Conservation (phyloP, 2,113 vertebrate species). For the Oreochromis niloticus region DNA sequence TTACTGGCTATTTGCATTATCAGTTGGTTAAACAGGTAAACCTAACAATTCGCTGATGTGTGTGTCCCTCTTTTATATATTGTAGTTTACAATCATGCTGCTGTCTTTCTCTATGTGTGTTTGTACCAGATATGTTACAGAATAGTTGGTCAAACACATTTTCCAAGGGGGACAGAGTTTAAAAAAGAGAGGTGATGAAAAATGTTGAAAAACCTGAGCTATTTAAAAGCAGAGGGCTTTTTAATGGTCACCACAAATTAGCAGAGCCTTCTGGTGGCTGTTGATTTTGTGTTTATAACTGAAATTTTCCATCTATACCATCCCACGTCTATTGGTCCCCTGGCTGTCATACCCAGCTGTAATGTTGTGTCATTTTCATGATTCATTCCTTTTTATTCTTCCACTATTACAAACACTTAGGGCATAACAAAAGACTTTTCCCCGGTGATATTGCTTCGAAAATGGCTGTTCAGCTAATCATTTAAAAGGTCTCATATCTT, state of each 20-base stretch:
- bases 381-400: constrained; percentile 12
- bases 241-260: constrained; percentile 1
- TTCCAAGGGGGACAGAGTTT: not conserved
- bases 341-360: not conserved
- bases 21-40: not conserved
- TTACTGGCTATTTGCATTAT: not conserved
- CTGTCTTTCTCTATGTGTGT: not conserved
- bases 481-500: constrained; percentile 29
- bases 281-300: not conserved
- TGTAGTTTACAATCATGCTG: not conserved
- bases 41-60: not conserved
- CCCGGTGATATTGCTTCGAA: not conserved
- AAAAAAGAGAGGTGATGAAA: not conserved
- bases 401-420: not conserved
- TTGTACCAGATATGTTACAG: not conserved
- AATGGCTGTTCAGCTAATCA: constrained; percentile 24
- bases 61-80: not conserved
- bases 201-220: not conserved
- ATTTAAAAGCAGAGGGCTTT: not conserved
- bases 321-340: not conserved
- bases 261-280: not conserved
- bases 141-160: not conserved
- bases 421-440: constrained; percentile 8
- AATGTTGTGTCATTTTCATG: not conserved
- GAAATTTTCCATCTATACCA: not conserved